Conservation (phyloP, 2,888 invertebrate genomes). For the Eudemis profundana region DNA sequence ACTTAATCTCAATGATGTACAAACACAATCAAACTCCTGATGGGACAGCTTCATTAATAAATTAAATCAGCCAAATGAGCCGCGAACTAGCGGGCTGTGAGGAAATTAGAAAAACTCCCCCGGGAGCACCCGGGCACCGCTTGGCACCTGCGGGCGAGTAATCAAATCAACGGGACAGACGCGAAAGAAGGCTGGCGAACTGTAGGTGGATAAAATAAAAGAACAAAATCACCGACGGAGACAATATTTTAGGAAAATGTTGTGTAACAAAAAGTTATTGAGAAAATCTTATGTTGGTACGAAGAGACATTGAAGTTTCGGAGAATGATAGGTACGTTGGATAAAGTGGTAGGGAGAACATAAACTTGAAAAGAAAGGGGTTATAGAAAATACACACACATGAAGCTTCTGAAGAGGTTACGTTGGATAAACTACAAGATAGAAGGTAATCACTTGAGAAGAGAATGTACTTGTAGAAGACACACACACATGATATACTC, state of each 20-base stretch:
- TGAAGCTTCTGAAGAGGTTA: no score
- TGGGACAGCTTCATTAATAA: slow-evolving; percentile 47
- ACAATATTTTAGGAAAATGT: not conserved
- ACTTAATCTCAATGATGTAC: not conserved
- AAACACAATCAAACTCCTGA: slow-evolving; percentile 25
- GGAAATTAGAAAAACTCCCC: slow-evolving; percentile 62
- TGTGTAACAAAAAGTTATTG: no score
- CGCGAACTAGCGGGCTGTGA: slow-evolving; percentile 41
- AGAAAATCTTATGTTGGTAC: no score
- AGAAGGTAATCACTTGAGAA: no score
- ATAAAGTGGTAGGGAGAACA: no score
- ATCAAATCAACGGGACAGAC: slow-evolving; percentile 49
- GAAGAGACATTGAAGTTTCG: no score
- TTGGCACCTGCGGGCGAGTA: slow-evolving; percentile 45
- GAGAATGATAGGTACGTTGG: no score
- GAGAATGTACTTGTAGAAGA: no score
- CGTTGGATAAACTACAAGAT: no score
- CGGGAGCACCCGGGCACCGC: slow-evolving; percentile 46
- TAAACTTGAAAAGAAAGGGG: no score
- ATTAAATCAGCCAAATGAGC: slow-evolving; percentile 51
- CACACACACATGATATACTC: no score
- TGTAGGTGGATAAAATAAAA: not conserved
- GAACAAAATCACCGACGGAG: not conserved
- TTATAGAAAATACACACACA: no score
- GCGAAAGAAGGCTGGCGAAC: slow-evolving; percentile 11